A percentile compares a stretch with the other conserved stretches of the same genome.
Evolutionary conservation across 2,113 vertebrate genomes (phyloP).

Genomic region (Mixornis gularis): DNA sequence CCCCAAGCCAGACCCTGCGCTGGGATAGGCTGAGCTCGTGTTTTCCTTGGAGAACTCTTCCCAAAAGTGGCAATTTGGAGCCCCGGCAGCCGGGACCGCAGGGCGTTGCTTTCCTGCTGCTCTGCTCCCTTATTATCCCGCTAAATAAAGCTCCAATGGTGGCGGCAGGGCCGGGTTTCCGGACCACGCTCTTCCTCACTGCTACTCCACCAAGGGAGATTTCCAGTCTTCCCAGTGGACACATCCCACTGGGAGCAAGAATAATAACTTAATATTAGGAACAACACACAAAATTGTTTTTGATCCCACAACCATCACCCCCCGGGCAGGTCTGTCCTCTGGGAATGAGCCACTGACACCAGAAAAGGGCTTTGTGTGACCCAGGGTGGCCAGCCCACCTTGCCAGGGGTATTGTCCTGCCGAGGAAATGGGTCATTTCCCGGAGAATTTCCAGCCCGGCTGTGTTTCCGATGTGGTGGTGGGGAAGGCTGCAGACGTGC

Average conservation of each 20-base stretch:
- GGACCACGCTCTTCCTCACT: neutral
- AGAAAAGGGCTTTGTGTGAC: slow-evolving; percentile 13
- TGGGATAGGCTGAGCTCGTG: neutral
- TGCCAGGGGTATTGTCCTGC: slow-evolving; percentile 26
- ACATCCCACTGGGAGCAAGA: neutral
- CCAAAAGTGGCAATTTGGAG: slow-evolving; percentile 23
- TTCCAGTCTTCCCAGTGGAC: neutral
- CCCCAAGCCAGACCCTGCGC: neutral
- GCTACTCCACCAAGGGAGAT: neutral
- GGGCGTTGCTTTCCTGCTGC: slow-evolving; percentile 46
- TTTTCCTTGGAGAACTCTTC: neutral
- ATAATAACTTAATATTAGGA: neutral
- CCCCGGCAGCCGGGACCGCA: neutral
- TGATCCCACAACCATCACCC: fast-evolving
- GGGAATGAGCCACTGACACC: neutral
- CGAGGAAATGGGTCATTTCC: slow-evolving; percentile 55
- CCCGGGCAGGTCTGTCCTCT: neutral
- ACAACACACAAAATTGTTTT: neutral
- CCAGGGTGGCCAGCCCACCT: neutral
- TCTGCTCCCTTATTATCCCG: slow-evolving; percentile 37
- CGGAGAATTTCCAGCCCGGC: slow-evolving; percentile 8
- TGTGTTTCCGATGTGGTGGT: neutral
- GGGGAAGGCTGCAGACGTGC: neutral
- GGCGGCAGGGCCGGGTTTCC: slow-evolving; percentile 22
- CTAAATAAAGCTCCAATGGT: slow-evolving; percentile 4